Evolutionary conservation across 1,140 invertebrate species (phyloP).

Genomic region (Belonocnema kinseyi): DNA sequence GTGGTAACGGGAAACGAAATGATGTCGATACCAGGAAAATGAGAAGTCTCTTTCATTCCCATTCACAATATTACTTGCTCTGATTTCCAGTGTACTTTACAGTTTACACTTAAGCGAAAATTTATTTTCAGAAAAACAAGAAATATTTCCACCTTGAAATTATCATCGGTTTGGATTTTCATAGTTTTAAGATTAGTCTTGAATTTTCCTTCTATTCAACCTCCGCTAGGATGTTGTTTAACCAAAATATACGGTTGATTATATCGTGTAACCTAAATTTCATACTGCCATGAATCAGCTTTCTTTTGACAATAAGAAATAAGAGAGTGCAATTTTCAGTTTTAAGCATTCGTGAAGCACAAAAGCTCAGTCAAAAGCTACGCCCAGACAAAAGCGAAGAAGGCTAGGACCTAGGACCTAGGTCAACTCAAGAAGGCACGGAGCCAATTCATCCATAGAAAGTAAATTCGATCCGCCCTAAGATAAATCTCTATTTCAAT

Average conservation of each 20-base stretch:
- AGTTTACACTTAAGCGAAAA: no score
- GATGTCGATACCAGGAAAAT: conserved; percentile 10
- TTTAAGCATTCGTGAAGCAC: background rate
- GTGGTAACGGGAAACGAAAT: conserved; percentile 1
- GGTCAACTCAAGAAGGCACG: conserved; percentile 4
- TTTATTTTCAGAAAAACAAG: no score
- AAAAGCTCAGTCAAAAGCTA: background rate
- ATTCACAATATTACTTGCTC: no score
- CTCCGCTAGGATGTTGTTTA: background rate
- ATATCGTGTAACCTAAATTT: background rate
- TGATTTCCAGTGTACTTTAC: no score
- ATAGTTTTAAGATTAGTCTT: no score
- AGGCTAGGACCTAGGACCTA: conserved; percentile 1
- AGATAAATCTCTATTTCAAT: conserved; percentile 4
- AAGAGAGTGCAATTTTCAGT: conserved; percentile 4
- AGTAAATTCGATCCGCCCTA: conserved; percentile 5
- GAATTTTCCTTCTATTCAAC: no score
- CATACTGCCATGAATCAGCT: background rate
- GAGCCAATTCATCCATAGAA: background rate
- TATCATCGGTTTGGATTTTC: no score
- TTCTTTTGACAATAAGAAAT: background rate
- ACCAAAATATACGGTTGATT: background rate
- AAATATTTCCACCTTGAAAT: no score
- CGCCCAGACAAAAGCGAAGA: background rate
- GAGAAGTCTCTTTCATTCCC: background rate